phyloP scores from a whole-genome alignment of 1,140 invertebrate genomes.

The Phocides pigmalion region DNA sequence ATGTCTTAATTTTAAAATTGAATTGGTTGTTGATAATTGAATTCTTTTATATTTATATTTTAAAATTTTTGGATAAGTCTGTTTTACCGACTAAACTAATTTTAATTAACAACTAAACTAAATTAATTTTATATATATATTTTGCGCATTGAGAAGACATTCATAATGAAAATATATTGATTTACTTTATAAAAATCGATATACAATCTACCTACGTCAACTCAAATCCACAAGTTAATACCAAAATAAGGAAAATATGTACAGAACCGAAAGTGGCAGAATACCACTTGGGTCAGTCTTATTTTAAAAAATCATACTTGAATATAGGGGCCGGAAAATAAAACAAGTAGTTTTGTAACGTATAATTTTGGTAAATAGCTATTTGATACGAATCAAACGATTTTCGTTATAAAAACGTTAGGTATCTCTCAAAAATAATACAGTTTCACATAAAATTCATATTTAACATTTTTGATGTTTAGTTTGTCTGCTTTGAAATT shows the following conservation, averaged over 20 bases:
- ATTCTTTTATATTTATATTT: too few species aligned
- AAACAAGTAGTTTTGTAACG: constrained; percentile 70
- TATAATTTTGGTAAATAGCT: constrained; percentile 79
- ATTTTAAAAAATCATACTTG: constrained; percentile 71
- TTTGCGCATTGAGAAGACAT: too few species aligned
- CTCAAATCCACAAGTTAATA: too few species aligned
- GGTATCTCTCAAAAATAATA: constrained; percentile 29
- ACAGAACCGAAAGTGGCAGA: too few species aligned
- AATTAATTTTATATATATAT: too few species aligned
- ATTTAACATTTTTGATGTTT: constrained; percentile 7
- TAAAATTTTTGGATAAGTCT: too few species aligned
- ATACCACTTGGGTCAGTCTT: constrained; percentile 39
- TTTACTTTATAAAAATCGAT: too few species aligned
- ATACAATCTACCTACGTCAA: too few species aligned
- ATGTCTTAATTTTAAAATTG: background rate
- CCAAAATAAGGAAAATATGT: too few species aligned
- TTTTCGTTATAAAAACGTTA: constrained; percentile 68
- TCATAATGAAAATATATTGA: too few species aligned
- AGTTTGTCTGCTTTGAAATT: background rate
- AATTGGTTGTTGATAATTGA: background rate
- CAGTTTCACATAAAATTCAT: constrained; percentile 16
- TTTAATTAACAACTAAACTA: too few species aligned
- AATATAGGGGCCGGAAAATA: constrained; percentile 73
- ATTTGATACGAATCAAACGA: constrained; percentile 77
- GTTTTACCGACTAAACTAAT: too few species aligned